A percentile compares a stretch with the other conserved stretches of the same genome.
Conservation (phyloP, 2,113 vertebrate species). For the Acanthochromis polyacanthus region DNA sequence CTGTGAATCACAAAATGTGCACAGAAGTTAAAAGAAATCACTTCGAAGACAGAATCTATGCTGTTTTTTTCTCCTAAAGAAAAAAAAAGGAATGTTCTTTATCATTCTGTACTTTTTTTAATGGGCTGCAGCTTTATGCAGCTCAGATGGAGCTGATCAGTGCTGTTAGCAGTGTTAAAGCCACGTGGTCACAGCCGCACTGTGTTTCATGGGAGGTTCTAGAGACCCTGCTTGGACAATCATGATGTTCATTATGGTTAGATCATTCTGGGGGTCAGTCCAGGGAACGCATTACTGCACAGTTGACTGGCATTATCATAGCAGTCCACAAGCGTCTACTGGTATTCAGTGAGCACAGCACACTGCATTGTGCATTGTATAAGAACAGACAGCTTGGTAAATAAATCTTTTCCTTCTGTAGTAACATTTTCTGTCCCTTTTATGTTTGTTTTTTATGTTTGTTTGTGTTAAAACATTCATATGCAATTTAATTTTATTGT, state of each 20-base stretch:
- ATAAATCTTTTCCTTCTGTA: background rate
- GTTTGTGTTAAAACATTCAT: background rate
- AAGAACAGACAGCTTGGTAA: background rate
- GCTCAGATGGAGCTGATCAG: slow-evolving; percentile 54
- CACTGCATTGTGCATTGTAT: background rate
- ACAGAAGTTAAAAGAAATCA: slow-evolving; percentile 30
- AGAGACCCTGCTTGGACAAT: slow-evolving; percentile 43
- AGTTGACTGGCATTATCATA: slow-evolving; percentile 19
- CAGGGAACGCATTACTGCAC: slow-evolving; percentile 29
- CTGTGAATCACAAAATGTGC: slow-evolving; percentile 74
- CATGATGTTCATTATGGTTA: slow-evolving; percentile 43
- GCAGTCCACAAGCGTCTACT: slow-evolving; percentile 18
- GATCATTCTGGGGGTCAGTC: slow-evolving; percentile 52
- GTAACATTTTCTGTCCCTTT: background rate
- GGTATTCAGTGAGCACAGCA: background rate
- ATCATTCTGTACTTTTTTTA: slow-evolving; percentile 35
- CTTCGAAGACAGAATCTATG: slow-evolving; percentile 70
- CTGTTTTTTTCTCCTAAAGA: slow-evolving; percentile 11
- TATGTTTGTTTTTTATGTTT: background rate
- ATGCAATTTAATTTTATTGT: background rate
- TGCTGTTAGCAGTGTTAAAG: slow-evolving; percentile 49
- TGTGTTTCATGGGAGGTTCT: slow-evolving; percentile 49
- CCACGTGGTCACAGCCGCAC: slow-evolving; percentile 37
- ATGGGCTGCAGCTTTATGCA: slow-evolving; percentile 40
- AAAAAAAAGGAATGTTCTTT: slow-evolving; percentile 16